Base-by-base conservation (phyloP, 2,113 vertebrate genomes). In the Mirza zaza region DNA sequence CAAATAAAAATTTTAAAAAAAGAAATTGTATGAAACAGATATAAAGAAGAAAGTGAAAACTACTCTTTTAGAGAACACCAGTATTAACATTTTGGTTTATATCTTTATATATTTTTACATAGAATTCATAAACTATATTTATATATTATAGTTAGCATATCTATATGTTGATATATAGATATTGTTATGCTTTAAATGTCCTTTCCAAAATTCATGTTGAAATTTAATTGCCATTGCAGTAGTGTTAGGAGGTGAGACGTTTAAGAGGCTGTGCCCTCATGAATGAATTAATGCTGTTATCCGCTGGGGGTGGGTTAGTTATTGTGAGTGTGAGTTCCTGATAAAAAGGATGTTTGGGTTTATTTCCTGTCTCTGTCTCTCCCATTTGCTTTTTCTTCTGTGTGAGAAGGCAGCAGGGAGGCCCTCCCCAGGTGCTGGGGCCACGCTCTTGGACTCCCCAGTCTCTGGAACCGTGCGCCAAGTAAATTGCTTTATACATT, bases 21-120 rank as follows among this genome's bases (percentile, higher is more conserved):
- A 82, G 87, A 87, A 87, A 50, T 50, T 76, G 86, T 87, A 89
- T 94, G 45, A 93, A 95, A 93, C 52, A 87, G 9, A 27, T 39
- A 27, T 48, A 79, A 94, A 91, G 76, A 86, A 80, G 63, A 91
- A 91, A 87, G 42, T 57, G 23, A 95, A 82, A 96, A 48, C 3
- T 83, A 25, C 94, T 67, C 61, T 89, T 65, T 91, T 59, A 89
- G 42, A 89, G 63, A 91, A 91, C 15, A 81, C 4, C 3, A 50
- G 3, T 76, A 82, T 45, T 95, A 83, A 73, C 3, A 87, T 90
- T 82, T 91, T 95, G 29, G 77, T 52, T 65, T 27, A 59, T 52
- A 81, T 9, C 2, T 52, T 90, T 82, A 68, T 6, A 67, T 55
- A 48, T 80, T 86, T 97, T 81, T 70, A 63, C 13, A 55, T 87